Conservation (phyloP, 1,140 invertebrate genomes). For the Bombus superbus region DNA sequence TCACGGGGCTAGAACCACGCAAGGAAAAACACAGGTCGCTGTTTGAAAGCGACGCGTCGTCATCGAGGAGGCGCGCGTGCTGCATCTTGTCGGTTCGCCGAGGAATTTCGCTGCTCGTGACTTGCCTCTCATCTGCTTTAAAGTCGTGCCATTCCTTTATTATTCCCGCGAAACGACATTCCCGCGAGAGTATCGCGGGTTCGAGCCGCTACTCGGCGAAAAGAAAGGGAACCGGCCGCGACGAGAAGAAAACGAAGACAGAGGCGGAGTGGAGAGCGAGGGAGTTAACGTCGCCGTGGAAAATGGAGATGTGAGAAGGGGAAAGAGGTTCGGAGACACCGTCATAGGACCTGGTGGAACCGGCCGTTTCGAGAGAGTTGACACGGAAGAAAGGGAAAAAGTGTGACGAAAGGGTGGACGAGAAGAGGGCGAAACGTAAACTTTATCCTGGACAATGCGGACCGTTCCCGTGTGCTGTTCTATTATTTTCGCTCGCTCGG, state of each 20-base stretch:
- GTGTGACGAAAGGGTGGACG: slow-evolving; percentile 27
- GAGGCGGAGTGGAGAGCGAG: background rate
- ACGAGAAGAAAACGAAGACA: background rate
- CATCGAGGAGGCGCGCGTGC: too few species aligned
- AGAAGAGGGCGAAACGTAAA: slow-evolving; percentile 74
- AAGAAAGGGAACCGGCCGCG: background rate
- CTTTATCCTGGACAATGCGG: slow-evolving; percentile 78
- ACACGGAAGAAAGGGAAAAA: slow-evolving; percentile 20
- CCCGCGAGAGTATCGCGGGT: slow-evolving; percentile 12
- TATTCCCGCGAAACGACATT: slow-evolving; percentile 10
- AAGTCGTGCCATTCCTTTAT: slow-evolving; percentile 27
- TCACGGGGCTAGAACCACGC: too few species aligned
- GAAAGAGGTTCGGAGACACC: background rate
- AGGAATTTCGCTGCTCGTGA: too few species aligned
- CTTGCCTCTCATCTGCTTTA: too few species aligned
- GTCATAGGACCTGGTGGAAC: background rate
- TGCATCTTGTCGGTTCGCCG: too few species aligned
- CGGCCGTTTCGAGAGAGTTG: slow-evolving; percentile 3
- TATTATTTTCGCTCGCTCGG: slow-evolving; percentile 79
- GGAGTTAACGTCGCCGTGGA: background rate
- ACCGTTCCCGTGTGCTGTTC: slow-evolving; percentile 73
- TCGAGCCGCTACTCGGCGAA: background rate
- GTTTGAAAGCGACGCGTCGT: too few species aligned
- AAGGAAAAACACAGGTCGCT: too few species aligned
- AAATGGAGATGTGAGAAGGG: slow-evolving; percentile 10